Evolutionary conservation across 2,113 vertebrate species (phyloP), one percentile per base, ranked within the genome.

Genomic region (Macrotis lagotis): DNA sequence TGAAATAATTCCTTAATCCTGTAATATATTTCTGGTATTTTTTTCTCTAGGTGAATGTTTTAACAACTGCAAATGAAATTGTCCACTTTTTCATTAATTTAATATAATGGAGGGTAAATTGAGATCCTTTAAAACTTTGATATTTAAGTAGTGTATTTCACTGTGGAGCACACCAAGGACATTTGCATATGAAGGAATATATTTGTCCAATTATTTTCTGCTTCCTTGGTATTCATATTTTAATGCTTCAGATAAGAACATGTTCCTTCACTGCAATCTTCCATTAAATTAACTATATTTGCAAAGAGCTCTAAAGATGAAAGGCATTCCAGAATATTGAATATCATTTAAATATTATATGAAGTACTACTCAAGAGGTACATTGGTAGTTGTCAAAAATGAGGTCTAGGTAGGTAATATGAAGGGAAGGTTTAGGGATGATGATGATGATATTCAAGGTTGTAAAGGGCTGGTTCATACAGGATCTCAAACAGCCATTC

Each of bases 261-360:
- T 48, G 37, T 95, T 97, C 91, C 95, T 95, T 92, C 59, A 31
- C 93, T 96, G 83, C 89, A 96, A 95, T 97, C 91, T 96, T 97
- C 93, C 96, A 98, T 97, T 98, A 97, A 97, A 96, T 96, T 97
- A 95, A 96, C 96, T 97, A 97, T 96, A 95, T 97, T 97, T 97
- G 97, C 91, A 98, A 96, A 96, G 92, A 96, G 94, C 94, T 96
- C 66, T 95, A 92, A 96, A 93, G 95, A 95, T 97, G 92, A 97
- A 96, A 96, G 97, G 89, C 96, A 95, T 97, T 98, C 95, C 0
- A 89, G 91, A 89, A 96, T 97, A 96, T 96, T 95, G 97, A 98
- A 97, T 97, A 93, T 94, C 59, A 95, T 98, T 98, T 97, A 97
- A 97, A 96, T 97, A 97, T 98, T 97, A 97, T 50, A 93, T 96